These are phyloP conservation scores for Pseudomyrmex sp. DNA, from an alignment of 1,140 invertebrate genomes.

Conservation along the genomic window DNA sequence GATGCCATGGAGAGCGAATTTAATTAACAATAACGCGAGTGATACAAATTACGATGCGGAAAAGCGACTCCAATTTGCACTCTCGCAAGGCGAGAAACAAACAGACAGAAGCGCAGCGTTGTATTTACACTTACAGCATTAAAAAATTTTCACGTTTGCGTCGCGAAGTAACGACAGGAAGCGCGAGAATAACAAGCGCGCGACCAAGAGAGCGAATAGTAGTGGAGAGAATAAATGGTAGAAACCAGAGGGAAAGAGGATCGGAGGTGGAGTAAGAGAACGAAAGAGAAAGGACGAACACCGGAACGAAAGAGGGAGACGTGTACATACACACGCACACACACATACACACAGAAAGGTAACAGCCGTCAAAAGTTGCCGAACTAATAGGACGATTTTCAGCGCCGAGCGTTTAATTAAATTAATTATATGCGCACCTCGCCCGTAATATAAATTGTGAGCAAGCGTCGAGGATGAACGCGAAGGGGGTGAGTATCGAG, in stretches of 20 bases:
- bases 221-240: constrained; percentile 41
- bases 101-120: constrained; percentile 43
- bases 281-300: constrained; percentile 60
- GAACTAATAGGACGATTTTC: constrained; percentile 85
- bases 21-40: constrained; percentile 55
- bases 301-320: constrained; percentile 41
- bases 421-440: constrained; percentile 85
- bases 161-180: constrained; percentile 34
- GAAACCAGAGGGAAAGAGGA: constrained; percentile 58
- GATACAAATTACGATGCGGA: constrained; percentile 46
- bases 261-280: constrained; percentile 53
- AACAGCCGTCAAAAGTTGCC: constrained; percentile 82
- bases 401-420: constrained; percentile 84
- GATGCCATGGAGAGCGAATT: constrained; percentile 34
- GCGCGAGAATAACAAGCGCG: constrained; percentile 25
- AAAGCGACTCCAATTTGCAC: constrained; percentile 43
- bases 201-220: constrained; percentile 25
- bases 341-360: constrained; percentile 51
- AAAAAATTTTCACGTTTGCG: constrained; percentile 47
- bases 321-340: no score
- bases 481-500: constrained; percentile 63
- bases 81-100: constrained; percentile 44
- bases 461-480: constrained; percentile 76
- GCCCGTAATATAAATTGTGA: constrained; percentile 84
- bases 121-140: constrained; percentile 53